Base-by-base conservation (phyloP, 1,140 invertebrate genomes). In the Apocrypta bakeri region DNA sequence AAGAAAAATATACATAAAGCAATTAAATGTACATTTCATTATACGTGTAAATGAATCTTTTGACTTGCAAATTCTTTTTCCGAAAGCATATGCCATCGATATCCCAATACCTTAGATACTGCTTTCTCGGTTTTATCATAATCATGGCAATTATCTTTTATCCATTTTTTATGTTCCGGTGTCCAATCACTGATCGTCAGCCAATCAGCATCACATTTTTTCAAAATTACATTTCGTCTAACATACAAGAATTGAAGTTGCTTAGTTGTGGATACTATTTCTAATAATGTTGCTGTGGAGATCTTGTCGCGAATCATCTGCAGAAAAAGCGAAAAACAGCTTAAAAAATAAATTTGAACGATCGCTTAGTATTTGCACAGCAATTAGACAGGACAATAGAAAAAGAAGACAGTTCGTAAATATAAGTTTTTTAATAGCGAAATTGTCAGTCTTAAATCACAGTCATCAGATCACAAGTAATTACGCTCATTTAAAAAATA, bases 241-340 rank as follows among this genome's bases (percentile, higher is more conserved):
- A 98, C 94, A 79, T 95, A 93, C 0, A 97, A 91, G 48, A 92
- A 92, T 42, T 92, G 90, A 29, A 98, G 90, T 83, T 94, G 94
- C 79, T 94, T 94, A 3, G 94, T 94, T 1, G 93, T 94, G 56
- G 93, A 92, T 0, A 95, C 95, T 37, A 97, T 92, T n/a, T 97
- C 90, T 33, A 98, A 89, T 17, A 97, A 92, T 1, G 96, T 97
- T 0, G 95, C 93, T 0, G 96, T 97, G 1, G 96, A 97, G 74
- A 98, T 94, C 87, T 95, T 92, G 87, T 97, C 96, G 6, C 95
- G 93, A 24, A 97, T 94, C 84, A 96, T 92, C 95, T 96, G 85
- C 21, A 85, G 29, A 75, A 63, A 85, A 81, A 76, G 25, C 27
- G 24, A 3, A 66, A 66, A 66, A 66, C 25, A n/a, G 4, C 48